These are phyloP conservation scores for Papilio glaucus DNA, from an alignment of 1,140 invertebrate genomes.

Conservation along the genomic window DNA sequence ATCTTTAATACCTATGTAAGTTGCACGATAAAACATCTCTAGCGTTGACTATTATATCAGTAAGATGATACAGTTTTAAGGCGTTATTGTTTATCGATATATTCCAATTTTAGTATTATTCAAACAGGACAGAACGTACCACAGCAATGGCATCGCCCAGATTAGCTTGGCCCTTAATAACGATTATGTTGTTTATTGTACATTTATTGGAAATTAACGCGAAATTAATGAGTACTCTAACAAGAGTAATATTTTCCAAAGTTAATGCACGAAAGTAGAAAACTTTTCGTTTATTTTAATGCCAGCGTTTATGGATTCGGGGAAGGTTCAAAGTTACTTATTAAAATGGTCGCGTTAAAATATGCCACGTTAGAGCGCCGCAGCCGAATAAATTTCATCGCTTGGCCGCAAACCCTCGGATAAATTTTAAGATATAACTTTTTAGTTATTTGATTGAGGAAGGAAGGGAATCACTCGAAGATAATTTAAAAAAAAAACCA, in stretches of 20 bases:
- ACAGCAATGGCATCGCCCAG: too few relatives aligned
- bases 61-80: too few relatives aligned
- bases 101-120: too few relatives aligned
- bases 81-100: too few relatives aligned
- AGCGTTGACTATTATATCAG: too few relatives aligned
- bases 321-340: constrained; percentile 20
- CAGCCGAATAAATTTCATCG: constrained; percentile 7
- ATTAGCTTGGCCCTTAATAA: too few relatives aligned
- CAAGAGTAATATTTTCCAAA: constrained; percentile 1
- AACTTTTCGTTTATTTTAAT: constrained; percentile 1
- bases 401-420: neutral
- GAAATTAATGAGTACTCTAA: too few relatives aligned
- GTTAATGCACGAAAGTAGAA: neutral
- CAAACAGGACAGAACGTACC: too few relatives aligned
- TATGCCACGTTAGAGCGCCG: constrained; percentile 21
- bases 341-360: constrained; percentile 24
- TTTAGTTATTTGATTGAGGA: neutral
- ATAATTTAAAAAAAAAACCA: neutral
- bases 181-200: too few relatives aligned
- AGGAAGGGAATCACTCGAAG: neutral
- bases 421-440: constrained; percentile 11
- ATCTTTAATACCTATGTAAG: too few relatives aligned
- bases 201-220: too few relatives aligned
- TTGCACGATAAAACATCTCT: too few relatives aligned
- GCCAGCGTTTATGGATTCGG: neutral